Evolutionary conservation across 2,888 invertebrate genomes (phyloP).

Genomic region (Caenorhabditis sp.): DNA sequence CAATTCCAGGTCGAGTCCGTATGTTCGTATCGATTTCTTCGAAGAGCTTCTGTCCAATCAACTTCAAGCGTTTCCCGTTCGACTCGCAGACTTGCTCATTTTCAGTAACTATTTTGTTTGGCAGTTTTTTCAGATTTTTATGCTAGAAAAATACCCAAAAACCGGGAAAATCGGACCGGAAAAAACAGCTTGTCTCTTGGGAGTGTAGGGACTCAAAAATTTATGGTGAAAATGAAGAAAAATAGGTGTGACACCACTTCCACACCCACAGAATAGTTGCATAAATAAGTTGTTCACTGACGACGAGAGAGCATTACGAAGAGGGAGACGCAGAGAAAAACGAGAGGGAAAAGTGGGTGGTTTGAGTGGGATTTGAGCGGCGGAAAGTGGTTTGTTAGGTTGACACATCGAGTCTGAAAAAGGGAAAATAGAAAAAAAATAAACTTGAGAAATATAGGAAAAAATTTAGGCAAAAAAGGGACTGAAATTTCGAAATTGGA

Average conservation of each 20-base stretch:
- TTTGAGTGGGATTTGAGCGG: conserved; percentile 33
- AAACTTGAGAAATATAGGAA: background rate
- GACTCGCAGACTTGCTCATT: conserved; percentile 82
- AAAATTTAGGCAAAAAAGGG: background rate
- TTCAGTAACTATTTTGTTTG: conserved; percentile 66
- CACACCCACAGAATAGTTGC: no score
- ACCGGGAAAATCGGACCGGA: background rate
- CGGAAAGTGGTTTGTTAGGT: conserved; percentile 72
- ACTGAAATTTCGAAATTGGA: background rate
- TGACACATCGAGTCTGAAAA: conserved; percentile 67
- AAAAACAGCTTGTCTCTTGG: no score
- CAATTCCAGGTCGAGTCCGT: conserved; percentile 70
- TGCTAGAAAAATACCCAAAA: background rate
- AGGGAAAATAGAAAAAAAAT: background rate
- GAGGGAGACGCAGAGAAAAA: conserved; percentile 35
- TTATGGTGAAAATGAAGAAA: conserved; percentile 27
- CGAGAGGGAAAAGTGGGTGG: background rate
- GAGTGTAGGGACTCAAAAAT: conserved; percentile 22
- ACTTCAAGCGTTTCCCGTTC: conserved; percentile 83
- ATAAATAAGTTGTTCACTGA: conserved; percentile 27
- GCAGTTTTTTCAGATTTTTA: conserved; percentile 7
- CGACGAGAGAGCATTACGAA: conserved; percentile 18
- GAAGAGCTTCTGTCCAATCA: conserved; percentile 82
- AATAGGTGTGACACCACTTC: no score
- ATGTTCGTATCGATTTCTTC: conserved; percentile 82